Conservation (phyloP, 37 sponge, comb jelly and placozoan genomes). For the Crambe crambe region DNA sequence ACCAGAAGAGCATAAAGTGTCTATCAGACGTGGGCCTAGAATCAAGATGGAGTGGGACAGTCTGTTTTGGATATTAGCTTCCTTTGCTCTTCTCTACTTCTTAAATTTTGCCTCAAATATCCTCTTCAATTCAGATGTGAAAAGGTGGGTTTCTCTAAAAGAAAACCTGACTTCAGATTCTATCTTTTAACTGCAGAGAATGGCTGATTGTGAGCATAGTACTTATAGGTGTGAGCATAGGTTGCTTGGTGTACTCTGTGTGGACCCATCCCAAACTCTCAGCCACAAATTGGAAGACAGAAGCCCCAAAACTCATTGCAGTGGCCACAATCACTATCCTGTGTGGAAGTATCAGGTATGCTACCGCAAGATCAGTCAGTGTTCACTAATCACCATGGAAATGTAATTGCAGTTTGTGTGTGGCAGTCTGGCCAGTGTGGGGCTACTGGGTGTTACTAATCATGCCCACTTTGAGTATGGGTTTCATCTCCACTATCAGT, state of each 20-base stretch:
- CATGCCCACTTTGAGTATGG: conserved; percentile 40
- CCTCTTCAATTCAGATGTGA: conserved; percentile 24
- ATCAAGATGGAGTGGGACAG: conserved; percentile 42
- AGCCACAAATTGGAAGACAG: conserved; percentile 8
- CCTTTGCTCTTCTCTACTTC: conserved; percentile 46
- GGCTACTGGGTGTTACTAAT: conserved; percentile 21
- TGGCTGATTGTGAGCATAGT: conserved; percentile 13
- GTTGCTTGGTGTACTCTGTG: conserved; percentile 18
- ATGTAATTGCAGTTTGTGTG: conserved; percentile 13
- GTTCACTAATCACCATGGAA: not conserved
- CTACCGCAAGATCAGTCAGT: not conserved
- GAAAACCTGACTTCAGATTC: not conserved
- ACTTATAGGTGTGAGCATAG: not conserved
- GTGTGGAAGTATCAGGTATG: conserved; percentile 25
- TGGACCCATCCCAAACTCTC: not conserved
- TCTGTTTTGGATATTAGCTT: conserved; percentile 41
- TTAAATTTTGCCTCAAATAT: conserved; percentile 52
- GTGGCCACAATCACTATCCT: conserved; percentile 18
- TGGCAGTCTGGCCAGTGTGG: conserved; percentile 60
- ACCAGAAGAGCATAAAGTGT: not conserved
- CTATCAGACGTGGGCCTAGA: not conserved
- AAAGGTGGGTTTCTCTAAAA: conserved; percentile 20
- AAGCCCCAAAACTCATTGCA: conserved; percentile 17
- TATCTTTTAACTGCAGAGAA: not conserved
- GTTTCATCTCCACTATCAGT: conserved; percentile 37